phyloP scores from a whole-genome alignment of 2,113 vertebrate genomes.

The Butorides virescens region DNA sequence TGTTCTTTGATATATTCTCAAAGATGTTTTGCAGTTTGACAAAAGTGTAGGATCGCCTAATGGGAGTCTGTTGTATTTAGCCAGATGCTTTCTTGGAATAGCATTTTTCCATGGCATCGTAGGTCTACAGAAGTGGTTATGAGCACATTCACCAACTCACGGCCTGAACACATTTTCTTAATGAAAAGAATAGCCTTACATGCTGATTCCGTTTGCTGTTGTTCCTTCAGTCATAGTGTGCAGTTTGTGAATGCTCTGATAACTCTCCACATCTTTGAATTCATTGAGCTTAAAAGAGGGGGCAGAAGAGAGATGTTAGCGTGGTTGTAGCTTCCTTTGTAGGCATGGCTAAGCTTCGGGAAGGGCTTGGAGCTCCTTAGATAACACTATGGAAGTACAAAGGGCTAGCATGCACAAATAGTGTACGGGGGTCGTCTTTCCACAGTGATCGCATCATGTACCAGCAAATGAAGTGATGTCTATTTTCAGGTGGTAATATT shows the following conservation, averaged over 20 bases:
- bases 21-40: slow-evolving; percentile 47
- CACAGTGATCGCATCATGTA: neutral
- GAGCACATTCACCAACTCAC: slow-evolving; percentile 27
- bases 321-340: fast-evolving
- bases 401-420: neutral
- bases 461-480: neutral
- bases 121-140: slow-evolving; percentile 47
- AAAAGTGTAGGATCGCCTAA: slow-evolving; percentile 28
- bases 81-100: slow-evolving; percentile 67
- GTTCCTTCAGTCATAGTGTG: neutral
- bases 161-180: neutral
- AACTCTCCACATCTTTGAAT: neutral
- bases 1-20: slow-evolving; percentile 18
- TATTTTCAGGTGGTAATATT: neutral
- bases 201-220: neutral
- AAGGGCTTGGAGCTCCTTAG: neutral
- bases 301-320: neutral
- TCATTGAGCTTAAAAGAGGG: neutral
- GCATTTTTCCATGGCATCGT: slow-evolving; percentile 68
- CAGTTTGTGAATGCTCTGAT: neutral
- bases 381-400: neutral
- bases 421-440: neutral
- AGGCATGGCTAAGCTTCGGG: neutral
- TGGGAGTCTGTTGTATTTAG: slow-evolving; percentile 56
- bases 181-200: neutral